Evolutionary conservation across 2,888 invertebrate genomes (phyloP), one percentile per base, ranked within the genome.

Genomic region (Cantharis lateralis): DNA sequence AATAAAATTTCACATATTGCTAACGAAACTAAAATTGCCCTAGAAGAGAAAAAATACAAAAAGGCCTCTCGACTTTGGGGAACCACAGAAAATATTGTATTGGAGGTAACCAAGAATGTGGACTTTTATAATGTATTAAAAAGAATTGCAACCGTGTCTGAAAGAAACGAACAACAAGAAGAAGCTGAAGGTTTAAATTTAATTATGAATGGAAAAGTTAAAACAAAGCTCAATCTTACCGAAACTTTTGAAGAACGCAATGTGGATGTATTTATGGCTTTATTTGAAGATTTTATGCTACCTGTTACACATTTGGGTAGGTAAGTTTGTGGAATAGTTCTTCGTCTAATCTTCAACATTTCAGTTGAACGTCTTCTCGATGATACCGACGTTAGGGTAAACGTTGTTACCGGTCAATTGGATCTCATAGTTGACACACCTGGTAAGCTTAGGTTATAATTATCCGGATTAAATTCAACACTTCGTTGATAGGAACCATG

Each of bases 371-470:
- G 89, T 73, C 87, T 95, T 10, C 87, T 95, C 16, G 92, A 93
- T 80, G 91, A 91, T 81, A 94, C 94, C 0, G 88, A 91, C 69
- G 88, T 95, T 16, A 91, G 92, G 70, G 90, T 95, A 0, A 91
- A 91, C 62, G 93, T 95, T 15, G 93, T 93, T 84, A 93, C 92
- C 78, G 95, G 95, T 28, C 95, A 96, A 84, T 89, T 96, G 79
- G 96, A 96, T 87, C 90, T 96, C 20, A 96, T 96, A 83, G 95
- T 95, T 78, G 93, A 94, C 82, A 95, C 95, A 16, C 92, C 94
- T 80, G 96, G 95, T 92, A 90, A 89, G 24, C 24, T 13, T 1
- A 1, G 9, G 5, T 48, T 48, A 48, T n/a, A 32, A 48, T n/a
- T 48, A n/a, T 2, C 2, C 7, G 7, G 2, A n/a, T 2, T 48